Evolutionary conservation across 2,888 invertebrate species (phyloP).

Genomic region (Agrilus cyanescens): DNA sequence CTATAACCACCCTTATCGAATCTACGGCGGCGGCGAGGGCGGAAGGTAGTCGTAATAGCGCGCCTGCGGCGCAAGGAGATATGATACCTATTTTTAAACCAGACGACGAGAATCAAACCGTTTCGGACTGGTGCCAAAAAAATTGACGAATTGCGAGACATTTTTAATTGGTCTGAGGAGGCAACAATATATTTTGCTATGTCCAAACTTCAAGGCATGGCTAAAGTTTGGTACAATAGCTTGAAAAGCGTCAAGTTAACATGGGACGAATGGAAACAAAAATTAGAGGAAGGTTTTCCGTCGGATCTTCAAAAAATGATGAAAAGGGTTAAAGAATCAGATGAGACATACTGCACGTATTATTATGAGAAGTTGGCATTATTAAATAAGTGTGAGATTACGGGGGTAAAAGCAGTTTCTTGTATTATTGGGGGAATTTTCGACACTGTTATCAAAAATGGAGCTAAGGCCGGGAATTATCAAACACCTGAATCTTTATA

Average conservation of each 20-base stretch:
- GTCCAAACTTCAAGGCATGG: neutral
- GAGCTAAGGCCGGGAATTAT: conserved; percentile 7
- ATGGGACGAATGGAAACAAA: neutral
- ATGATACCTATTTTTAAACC: neutral
- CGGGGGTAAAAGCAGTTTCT: conserved; percentile 10
- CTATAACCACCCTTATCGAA: too few relatives aligned
- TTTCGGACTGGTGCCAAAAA: neutral
- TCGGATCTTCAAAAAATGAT: conserved; percentile 4
- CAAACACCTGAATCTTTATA: neutral
- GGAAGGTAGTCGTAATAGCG: too few relatives aligned
- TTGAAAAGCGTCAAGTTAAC: neutral
- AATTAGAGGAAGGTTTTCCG: conserved; percentile 8
- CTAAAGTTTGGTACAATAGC: neutral
- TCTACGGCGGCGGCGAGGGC: too few relatives aligned
- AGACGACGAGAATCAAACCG: neutral
- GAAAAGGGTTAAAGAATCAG: conserved; percentile 1
- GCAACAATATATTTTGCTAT: neutral
- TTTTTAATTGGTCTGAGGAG: neutral
- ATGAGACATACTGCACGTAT: conserved; percentile 10
- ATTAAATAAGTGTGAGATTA: conserved; percentile 9
- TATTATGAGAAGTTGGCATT: conserved; percentile 13
- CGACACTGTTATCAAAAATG: conserved; percentile 5
- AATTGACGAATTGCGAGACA: neutral
- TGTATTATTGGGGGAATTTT: conserved; percentile 12
- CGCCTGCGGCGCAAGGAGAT: neutral